Conservation (phyloP, 2,113 vertebrate species). For the Hyaena hyaena region DNA sequence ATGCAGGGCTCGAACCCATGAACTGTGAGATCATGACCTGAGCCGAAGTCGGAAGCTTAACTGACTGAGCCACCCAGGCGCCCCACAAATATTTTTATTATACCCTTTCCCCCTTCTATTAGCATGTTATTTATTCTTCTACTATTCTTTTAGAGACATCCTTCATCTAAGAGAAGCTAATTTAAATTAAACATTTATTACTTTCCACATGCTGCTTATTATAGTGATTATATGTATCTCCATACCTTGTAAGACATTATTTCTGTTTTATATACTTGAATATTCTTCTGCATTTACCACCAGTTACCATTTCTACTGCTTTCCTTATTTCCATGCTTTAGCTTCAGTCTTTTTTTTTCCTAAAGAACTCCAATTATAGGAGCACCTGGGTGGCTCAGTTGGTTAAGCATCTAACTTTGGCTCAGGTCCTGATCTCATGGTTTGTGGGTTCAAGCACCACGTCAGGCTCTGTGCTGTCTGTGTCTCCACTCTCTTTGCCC, state of each 20-base stretch:
- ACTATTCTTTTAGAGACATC: neutral
- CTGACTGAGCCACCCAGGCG: too few relatives aligned
- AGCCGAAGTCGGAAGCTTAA: too few relatives aligned
- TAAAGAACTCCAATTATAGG: neutral
- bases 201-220: neutral
- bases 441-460: too few relatives aligned
- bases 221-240: neutral
- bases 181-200: neutral
- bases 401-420: too few relatives aligned
- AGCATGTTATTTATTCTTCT: neutral
- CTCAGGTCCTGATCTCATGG: too few relatives aligned
- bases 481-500: too few relatives aligned
- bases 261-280: neutral
- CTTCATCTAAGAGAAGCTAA: neutral
- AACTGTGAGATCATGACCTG: too few relatives aligned
- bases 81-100: neutral
- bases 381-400: too few relatives aligned
- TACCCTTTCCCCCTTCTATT: neutral
- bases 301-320: neutral
- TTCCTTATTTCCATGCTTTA: neutral
- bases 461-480: too few relatives aligned
- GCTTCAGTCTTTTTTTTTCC: neutral
- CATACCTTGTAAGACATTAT: neutral
- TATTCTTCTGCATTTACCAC: neutral
- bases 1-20: too few relatives aligned